phyloP scores from a whole-genome alignment of 2,113 vertebrate genomes.

The Seriola rivoliana region DNA sequence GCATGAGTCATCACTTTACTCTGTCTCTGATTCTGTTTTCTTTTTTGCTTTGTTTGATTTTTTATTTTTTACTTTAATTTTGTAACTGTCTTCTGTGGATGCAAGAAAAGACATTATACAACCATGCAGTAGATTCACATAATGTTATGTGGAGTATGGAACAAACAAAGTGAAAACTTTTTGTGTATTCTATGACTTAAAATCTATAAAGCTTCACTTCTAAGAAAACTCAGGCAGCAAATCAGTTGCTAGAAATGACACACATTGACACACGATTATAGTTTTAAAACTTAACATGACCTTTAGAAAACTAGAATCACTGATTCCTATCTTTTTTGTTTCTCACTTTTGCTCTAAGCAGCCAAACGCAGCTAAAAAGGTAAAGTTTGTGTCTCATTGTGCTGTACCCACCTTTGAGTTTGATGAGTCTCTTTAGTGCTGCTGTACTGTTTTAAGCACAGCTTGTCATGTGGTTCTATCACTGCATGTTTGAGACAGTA shows the following conservation, averaged over 20 bases:
- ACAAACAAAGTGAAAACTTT: not conserved
- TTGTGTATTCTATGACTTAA: not conserved
- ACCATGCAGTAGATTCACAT: constrained; percentile 24
- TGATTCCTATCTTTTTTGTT: constrained; percentile 43
- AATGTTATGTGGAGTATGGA: not conserved
- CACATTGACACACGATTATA: not conserved
- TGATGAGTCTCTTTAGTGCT: constrained; percentile 5
- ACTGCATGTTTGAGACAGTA: constrained; percentile 13
- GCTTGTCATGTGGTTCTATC: not conserved
- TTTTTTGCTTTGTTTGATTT: not conserved
- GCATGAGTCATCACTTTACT: constrained; percentile 37
- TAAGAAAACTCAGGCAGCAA: not conserved
- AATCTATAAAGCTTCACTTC: not conserved
- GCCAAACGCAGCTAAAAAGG: constrained; percentile 80
- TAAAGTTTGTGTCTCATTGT: constrained; percentile 61
- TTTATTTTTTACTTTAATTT: not conserved
- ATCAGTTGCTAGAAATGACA: not conserved
- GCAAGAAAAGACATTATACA: constrained; percentile 11
- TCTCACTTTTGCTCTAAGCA: constrained; percentile 64
- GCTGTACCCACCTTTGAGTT: not conserved
- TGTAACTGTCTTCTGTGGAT: constrained; percentile 19
- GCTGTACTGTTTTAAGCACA: not conserved
- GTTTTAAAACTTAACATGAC: not conserved
- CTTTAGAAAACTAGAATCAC: constrained; percentile 1
- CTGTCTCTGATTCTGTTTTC: not conserved